Conservation (phyloP, 2,888 invertebrate genomes). For the Tinea pellionella region DNA sequence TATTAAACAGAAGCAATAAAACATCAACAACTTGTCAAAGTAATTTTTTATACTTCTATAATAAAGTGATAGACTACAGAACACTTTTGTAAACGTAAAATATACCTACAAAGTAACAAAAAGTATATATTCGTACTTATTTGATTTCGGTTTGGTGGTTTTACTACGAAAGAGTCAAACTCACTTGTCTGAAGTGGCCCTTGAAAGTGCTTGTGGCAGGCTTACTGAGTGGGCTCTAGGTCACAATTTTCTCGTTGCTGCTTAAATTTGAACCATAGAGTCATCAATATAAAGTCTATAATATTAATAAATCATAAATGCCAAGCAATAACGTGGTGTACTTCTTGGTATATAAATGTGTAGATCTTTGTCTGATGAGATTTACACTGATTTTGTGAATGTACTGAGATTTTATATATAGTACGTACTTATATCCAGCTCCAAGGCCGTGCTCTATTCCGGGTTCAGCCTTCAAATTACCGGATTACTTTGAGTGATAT, state of each 20-base stretch:
- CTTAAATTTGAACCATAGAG: neutral
- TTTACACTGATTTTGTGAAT: neutral
- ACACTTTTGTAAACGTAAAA: neutral
- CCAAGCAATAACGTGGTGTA: neutral
- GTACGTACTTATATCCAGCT: neutral
- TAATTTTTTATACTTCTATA: too few species aligned
- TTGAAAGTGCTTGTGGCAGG: slow-evolving; percentile 12
- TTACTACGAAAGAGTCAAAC: slow-evolving; percentile 9
- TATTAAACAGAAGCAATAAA: too few species aligned
- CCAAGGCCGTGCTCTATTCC: neutral
- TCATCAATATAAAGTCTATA: neutral
- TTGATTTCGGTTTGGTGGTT: neutral
- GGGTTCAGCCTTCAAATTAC: neutral
- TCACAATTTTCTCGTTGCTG: neutral
- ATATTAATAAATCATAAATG: neutral
- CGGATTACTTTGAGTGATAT: neutral
- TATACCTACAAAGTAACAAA: neutral
- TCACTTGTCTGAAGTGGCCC: slow-evolving; percentile 13
- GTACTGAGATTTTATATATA: neutral
- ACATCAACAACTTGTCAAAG: too few species aligned
- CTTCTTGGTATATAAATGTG: neutral
- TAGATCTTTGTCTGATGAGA: neutral
- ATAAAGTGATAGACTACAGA: neutral
- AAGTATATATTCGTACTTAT: neutral
- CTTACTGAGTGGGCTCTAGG: neutral